Evolutionary conservation across 2,113 vertebrate genomes (phyloP).

Genomic region (Pycnonotus jocosus): DNA sequence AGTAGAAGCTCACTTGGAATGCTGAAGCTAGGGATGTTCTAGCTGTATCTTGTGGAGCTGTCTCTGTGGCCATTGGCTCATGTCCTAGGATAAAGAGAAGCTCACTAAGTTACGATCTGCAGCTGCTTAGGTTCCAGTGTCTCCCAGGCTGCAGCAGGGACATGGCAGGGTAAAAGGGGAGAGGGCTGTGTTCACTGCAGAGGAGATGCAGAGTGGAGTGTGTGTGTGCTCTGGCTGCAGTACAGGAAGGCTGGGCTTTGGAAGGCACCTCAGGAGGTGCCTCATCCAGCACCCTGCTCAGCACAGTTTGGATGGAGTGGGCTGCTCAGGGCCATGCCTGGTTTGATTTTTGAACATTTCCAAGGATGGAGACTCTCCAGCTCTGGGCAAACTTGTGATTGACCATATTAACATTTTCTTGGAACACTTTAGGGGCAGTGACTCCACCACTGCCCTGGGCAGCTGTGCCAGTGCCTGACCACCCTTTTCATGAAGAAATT

Average conservation of each 20-base stretch:
- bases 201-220: neutral
- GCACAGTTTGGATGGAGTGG: neutral
- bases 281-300: neutral
- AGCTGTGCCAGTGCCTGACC: neutral
- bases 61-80: neutral
- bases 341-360: neutral
- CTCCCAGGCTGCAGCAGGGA: neutral
- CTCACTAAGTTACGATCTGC: neutral
- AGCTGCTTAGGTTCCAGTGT: neutral
- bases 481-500: neutral
- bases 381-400: neutral
- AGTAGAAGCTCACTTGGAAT: neutral
- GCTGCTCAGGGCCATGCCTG: neutral
- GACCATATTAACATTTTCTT: neutral
- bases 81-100: neutral
- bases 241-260: neutral
- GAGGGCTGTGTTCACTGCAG: neutral
- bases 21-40: neutral
- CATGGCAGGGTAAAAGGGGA: neutral
- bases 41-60: accelerated
- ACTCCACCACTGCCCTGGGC: too few species aligned
- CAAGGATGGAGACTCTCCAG: neutral
- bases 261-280: neutral
- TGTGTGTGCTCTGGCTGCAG: neutral
- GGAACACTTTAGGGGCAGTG: too few species aligned